These are phyloP conservation scores for Ptychoptera albimana DNA, from an alignment of 2,888 invertebrate species.

Conservation along the genomic window DNA sequence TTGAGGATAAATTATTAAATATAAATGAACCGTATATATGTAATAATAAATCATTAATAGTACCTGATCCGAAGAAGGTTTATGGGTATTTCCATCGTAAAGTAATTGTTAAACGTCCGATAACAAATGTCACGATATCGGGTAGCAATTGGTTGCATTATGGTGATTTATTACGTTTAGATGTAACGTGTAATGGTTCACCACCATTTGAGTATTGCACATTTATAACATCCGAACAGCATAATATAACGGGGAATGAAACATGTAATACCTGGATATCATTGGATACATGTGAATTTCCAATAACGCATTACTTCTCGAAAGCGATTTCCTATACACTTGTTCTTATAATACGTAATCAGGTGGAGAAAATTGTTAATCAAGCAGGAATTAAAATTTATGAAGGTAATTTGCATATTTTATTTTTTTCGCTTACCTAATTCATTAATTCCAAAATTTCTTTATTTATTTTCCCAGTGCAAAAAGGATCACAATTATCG, in stretches of 20 bases:
- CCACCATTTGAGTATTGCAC: conserved; percentile 57
- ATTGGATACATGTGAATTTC: conserved; percentile 41
- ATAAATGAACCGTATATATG: conserved; percentile 35
- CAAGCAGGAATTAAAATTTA: conserved; percentile 67
- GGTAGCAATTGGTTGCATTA: conserved; percentile 73
- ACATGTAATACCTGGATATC: conserved; percentile 37
- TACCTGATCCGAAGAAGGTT: conserved; percentile 45
- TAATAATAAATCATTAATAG: conserved; percentile 40
- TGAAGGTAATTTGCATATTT: conserved; percentile 47
- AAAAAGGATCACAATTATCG: conserved; percentile 65
- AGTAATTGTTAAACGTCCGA: conserved; percentile 53
- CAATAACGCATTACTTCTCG: conserved; percentile 50
- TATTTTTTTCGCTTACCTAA: conserved; percentile 6
- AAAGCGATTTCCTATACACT: conserved; percentile 57
- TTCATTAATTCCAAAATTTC: background rate
- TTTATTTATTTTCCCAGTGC: conserved; percentile 33
- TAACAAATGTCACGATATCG: conserved; percentile 48
- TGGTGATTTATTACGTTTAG: conserved; percentile 56
- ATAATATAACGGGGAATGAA: conserved; percentile 60
- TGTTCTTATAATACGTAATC: conserved; percentile 63
- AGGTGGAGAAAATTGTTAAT: conserved; percentile 49
- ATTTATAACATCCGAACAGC: conserved; percentile 38
- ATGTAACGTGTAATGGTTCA: conserved; percentile 59
- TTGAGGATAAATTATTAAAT: background rate
- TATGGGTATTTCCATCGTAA: conserved; percentile 56